These are phyloP conservation scores for Artibeus lituratus DNA, from an alignment of 2,797 vertebrate genomes.

Conservation along the genomic window DNA sequence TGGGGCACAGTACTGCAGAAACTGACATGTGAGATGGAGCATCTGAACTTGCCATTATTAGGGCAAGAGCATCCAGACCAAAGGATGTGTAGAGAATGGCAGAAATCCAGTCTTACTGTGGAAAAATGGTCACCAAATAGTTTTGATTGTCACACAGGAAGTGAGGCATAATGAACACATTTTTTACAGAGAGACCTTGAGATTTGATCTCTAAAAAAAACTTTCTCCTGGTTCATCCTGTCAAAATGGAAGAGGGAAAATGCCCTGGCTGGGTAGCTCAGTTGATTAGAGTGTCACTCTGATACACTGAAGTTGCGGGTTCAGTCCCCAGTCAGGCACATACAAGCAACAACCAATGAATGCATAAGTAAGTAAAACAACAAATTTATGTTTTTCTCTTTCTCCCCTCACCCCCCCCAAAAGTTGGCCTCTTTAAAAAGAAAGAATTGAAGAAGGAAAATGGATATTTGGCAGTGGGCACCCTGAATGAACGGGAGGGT, in stretches of 20 bases:
- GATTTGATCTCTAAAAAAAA: not conserved
- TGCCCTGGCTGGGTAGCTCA: no score
- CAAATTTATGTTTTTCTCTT: no score
- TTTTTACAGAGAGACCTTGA: not conserved
- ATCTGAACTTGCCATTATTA: not conserved
- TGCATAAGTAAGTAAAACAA: no score
- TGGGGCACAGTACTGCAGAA: not conserved
- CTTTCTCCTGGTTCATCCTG: not conserved
- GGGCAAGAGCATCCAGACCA: not conserved
- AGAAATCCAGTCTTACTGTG: not conserved
- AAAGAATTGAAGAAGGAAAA: no score
- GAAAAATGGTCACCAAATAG: not conserved
- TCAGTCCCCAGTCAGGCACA: no score
- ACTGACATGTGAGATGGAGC: not conserved
- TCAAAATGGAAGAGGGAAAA: not conserved
- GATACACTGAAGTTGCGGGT: no score
- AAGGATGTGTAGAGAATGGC: not conserved
- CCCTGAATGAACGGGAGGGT: no score
- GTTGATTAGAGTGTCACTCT: no score
- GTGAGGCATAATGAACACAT: not conserved
- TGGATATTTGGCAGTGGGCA: not conserved
- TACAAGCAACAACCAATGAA: no score
- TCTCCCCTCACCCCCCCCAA: no score
- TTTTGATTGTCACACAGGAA: not conserved
- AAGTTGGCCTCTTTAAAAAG: no score